Percentiles rank a stretch among this genome's conserved stretches.
These are phyloP conservation scores for Elanoides forficatus DNA, from an alignment of 2,113 vertebrate species.

Conservation along the genomic window DNA sequence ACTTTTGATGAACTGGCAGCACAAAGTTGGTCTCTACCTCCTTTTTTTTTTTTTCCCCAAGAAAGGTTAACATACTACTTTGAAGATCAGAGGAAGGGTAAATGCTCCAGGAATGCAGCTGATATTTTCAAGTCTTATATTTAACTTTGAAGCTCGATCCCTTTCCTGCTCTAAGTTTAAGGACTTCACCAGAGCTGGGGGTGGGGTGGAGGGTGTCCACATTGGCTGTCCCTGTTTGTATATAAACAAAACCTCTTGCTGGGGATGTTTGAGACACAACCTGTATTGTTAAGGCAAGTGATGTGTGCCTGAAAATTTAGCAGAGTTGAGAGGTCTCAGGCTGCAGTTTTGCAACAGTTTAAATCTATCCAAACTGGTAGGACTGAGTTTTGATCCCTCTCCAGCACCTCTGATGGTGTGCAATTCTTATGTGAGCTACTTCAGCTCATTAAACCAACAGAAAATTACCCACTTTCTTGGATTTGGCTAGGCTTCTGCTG, in stretches of 20 bases:
- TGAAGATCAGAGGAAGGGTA: not conserved
- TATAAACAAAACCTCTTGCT: not conserved
- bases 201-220: not conserved
- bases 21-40: not conserved
- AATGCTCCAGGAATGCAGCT: not conserved
- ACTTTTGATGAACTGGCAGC: not conserved
- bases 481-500: not conserved
- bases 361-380: not conserved
- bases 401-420: not conserved
- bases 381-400: not conserved
- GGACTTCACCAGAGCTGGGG: not conserved
- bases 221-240: not conserved
- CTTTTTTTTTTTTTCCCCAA: not conserved
- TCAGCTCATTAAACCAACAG: not conserved
- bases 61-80: not conserved
- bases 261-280: not conserved
- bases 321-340: not conserved
- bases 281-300: not conserved
- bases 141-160: not conserved
- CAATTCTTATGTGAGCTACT: not conserved
- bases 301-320: not conserved
- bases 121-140: not conserved
- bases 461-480: not conserved
- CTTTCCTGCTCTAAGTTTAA: not conserved
- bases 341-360: not conserved